Evolutionary conservation across 2,888 invertebrate species (phyloP).

Genomic region (Tanypteryx hageni): DNA sequence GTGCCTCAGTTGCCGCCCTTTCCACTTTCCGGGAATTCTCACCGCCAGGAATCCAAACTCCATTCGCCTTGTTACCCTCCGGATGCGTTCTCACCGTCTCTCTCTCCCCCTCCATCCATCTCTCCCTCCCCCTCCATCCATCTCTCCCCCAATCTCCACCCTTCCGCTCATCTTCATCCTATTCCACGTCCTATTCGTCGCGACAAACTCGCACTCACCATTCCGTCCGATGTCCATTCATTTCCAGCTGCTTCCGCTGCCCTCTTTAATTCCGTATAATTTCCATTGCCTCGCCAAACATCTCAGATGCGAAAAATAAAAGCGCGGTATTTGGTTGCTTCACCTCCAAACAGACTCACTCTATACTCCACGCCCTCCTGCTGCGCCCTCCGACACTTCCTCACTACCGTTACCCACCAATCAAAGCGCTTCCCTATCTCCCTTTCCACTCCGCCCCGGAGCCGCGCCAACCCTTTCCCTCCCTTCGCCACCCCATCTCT

Average conservation of each 20-base stretch:
- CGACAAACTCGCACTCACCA: background rate
- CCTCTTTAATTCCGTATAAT: background rate
- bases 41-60: too few species aligned
- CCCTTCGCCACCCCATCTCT: background rate
- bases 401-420: background rate
- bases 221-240: background rate
- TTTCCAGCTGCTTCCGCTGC: background rate
- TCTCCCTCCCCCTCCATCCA: background rate
- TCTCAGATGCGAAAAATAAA: background rate
- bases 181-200: background rate
- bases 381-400: background rate
- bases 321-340: background rate
- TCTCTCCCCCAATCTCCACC: background rate
- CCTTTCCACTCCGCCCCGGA: background rate
- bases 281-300: background rate
- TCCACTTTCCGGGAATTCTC: too few species aligned
- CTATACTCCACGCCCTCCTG: background rate
- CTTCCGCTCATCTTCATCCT: background rate
- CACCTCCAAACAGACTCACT: background rate
- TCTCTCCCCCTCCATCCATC: background rate
- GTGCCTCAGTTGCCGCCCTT: too few species aligned
- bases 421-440: background rate
- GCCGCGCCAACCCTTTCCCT: background rate
- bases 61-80: background rate
- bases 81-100: background rate